Base-by-base conservation (phyloP, 1,140 invertebrate species). In the Euura lappo region DNA sequence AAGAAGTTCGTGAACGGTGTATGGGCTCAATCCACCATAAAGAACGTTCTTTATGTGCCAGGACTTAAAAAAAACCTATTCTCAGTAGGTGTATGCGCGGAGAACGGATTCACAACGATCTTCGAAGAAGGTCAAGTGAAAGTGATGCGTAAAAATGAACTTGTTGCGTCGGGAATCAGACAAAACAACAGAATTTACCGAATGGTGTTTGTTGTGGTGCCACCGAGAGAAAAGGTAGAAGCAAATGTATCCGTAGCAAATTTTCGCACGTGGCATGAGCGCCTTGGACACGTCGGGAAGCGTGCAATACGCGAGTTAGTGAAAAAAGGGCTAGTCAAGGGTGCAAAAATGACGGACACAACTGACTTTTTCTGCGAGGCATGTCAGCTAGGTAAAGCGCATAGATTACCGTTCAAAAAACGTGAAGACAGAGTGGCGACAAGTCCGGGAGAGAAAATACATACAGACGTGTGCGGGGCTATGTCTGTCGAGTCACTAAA, bases 331-430 rank as follows among this genome's bases (percentile, higher is more conserved):
- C 46, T 70, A 44, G 64, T 69, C 72, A 72, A 71, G 43, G 42
- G 47, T 4, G 68, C 28, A 68, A 47, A 51, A 67, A 44, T 47
- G 45, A 28, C n/a, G 72, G 69, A 72, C 70, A 60, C 68, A 64
- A 45, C 65, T 69, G 65, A 43, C 47, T 28, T 28, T 28, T 28
- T 28, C 28, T 28, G 28, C 28, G 28, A 28, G 28, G 28, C 28
- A 28, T 28, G 78, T 75, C 71, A 44, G 72, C 75, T 74, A 71
- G 72, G 80, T 77, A 82, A 78, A 82, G 79, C 79, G 78, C 72
- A 70, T 51, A 47, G 44, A 44, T 68, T 68, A 44, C 77, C 80
- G 79, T 77, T 74, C 71, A 72, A 75, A 77, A 72, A 78, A 78
- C n/a, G n/a, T 13, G 65, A 28, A 13, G 65, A 6, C 8, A 67